Base-by-base conservation (phyloP, 2,888 invertebrate genomes). In the Dasysyrphus albostriatus region DNA sequence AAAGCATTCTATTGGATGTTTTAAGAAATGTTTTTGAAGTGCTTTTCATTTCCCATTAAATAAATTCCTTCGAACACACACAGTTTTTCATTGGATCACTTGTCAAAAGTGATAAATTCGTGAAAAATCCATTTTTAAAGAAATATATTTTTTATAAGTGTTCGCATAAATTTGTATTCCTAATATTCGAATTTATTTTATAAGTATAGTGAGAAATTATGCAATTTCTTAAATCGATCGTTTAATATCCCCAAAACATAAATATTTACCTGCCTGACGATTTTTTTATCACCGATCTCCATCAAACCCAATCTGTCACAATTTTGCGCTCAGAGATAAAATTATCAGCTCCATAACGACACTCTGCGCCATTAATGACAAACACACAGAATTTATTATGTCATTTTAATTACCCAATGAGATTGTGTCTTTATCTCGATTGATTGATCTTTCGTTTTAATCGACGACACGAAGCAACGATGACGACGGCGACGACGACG, bases 321-420 rank as follows among this genome's bases (percentile, higher is more conserved):
- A 81, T 84, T 76, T 39, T 29, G 10, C 51, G 24, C 58, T 32
- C 19, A 5, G 14, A 76, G 75, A 58, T 80, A 75, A 75, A 80
- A 47, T 47, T 37, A 56, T 74, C 79, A 49, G 65, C 29, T 29
- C 19, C 32, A 14, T 29, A 65, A 63, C 47, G 72, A 44, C 83
- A 82, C 47, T 24, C 49, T 51, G 70, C 70, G 47, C 70, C 67
- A 75, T 39, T 44, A 61, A 81, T 69, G 67, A 47, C 58, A 67
- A 65, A 65, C 58, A 84, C 58, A 49, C 65, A 58, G 32, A 76
- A 80, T 76, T 76, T 67, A 85, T 81, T 81, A 81, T 81, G 76
- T 81, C 81, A 85, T 85, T 85, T 85, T 81, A 85, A 85, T 81
- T 81, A 81, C 67, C 61, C 81, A 34, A 34, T 69, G 47, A 37